Conservation (phyloP, 1,140 invertebrate species). For the Drosophila pallidifrons region DNA sequence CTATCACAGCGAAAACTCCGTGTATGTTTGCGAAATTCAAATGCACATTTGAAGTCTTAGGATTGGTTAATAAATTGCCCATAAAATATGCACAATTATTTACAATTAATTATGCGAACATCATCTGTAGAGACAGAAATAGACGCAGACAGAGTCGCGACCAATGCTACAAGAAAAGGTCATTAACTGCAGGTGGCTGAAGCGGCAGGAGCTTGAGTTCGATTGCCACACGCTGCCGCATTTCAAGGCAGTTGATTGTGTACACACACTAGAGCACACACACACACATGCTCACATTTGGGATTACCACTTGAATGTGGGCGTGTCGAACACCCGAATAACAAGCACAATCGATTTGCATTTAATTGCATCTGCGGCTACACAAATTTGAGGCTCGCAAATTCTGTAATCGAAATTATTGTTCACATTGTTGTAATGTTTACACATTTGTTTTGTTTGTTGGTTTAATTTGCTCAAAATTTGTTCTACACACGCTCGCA, state of each 20-base stretch:
- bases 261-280: constrained; percentile 18
- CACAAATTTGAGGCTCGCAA: constrained; percentile 64
- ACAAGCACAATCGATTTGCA: constrained; percentile 79
- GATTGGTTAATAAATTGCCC: constrained; percentile 24
- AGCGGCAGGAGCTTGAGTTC: constrained; percentile 11
- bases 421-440: constrained; percentile 81
- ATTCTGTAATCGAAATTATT: constrained; percentile 78
- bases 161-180: constrained; percentile 18
- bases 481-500: background rate
- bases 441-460: constrained; percentile 77
- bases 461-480: constrained; percentile 57
- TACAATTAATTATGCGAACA: constrained; percentile 41
- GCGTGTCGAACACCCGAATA: constrained; percentile 50
- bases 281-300: constrained; percentile 5
- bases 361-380: constrained; percentile 76
- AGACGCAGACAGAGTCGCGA: constrained; percentile 1
- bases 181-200: constrained; percentile 44
- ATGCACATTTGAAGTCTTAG: background rate
- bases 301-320: constrained; percentile 37
- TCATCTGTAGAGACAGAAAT: constrained; percentile 4
- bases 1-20: background rate
- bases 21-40: background rate
- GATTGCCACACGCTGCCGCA: background rate
- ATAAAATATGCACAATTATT: constrained; percentile 40
- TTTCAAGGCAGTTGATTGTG: constrained; percentile 27